Percentiles rank a stretch among this genome's conserved stretches.
phyloP scores from a whole-genome alignment of 1,140 invertebrate genomes.

The Adoxophyes honmai region DNA sequence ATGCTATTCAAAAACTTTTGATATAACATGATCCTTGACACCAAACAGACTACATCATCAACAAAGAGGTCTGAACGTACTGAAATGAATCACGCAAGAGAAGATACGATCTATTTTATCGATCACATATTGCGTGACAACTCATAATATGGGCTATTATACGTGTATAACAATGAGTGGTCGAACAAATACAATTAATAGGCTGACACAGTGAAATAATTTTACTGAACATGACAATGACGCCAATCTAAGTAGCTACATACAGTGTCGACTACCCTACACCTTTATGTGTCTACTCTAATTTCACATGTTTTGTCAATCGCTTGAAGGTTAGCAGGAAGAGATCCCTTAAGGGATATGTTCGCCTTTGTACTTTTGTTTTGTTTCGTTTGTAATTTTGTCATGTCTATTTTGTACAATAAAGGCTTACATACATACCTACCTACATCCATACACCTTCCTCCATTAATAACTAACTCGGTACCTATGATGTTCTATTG shows the following conservation, averaged over 20 bases:
- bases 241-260: background rate
- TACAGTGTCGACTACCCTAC: too few species aligned
- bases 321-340: too few species aligned
- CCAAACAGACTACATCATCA: background rate
- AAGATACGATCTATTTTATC: slow-evolving; percentile 47
- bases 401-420: too few species aligned
- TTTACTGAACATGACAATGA: background rate
- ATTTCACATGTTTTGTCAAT: too few species aligned
- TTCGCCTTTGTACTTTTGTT: too few species aligned
- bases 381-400: too few species aligned
- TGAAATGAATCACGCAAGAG: slow-evolving; percentile 20
- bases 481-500: too few species aligned
- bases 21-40: background rate
- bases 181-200: slow-evolving; percentile 2
- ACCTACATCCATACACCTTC: too few species aligned
- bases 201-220: background rate
- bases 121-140: slow-evolving; percentile 35
- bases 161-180: background rate
- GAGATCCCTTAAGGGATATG: too few species aligned
- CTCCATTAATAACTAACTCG: too few species aligned
- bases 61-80: background rate
- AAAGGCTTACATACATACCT: too few species aligned
- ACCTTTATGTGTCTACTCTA: too few species aligned
- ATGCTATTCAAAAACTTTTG: background rate
- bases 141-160: background rate